A percentile compares a stretch with the other conserved stretches of the same genome.
Conservation (phyloP, 64 coral and sea anemone species). For the Montipora capricornis region DNA sequence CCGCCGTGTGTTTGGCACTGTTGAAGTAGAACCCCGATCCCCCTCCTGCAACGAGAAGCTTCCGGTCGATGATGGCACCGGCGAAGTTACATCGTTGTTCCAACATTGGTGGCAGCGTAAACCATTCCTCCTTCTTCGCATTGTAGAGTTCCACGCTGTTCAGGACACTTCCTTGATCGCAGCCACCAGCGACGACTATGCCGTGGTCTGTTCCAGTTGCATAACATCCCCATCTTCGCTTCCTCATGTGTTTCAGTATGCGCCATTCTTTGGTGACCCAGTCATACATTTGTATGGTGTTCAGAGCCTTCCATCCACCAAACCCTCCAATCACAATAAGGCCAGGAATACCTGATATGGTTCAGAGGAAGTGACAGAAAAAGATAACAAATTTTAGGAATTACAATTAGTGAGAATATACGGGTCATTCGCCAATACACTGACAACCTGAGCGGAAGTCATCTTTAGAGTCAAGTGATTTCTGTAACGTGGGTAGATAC, state of each 20-base stretch:
- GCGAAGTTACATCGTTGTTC: constrained; percentile 85
- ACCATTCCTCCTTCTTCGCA: constrained; percentile 84
- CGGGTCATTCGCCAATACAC: too few relatives aligned
- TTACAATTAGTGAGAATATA: too few relatives aligned
- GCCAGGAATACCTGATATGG: constrained; percentile 58
- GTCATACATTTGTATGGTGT: constrained; percentile 86
- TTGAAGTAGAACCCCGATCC: constrained; percentile 93
- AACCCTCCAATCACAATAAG: constrained; percentile 86
- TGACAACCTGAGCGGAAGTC: too few relatives aligned
- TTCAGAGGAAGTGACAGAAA: background rate
- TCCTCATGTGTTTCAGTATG: constrained; percentile 80
- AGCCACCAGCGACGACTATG: constrained; percentile 81
- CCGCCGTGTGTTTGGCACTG: constrained; percentile 79
- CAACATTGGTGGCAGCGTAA: constrained; percentile 73
- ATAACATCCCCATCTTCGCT: constrained; percentile 84
- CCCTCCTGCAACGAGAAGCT: constrained; percentile 76
- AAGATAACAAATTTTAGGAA: too few relatives aligned
- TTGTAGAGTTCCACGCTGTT: constrained; percentile 85
- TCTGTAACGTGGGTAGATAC: too few relatives aligned
- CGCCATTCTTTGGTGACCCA: constrained; percentile 87
- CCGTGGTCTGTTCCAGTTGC: constrained; percentile 82
- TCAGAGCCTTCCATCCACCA: constrained; percentile 89
- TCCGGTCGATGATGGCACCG: constrained; percentile 74
- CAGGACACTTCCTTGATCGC: constrained; percentile 86
- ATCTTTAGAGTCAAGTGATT: too few relatives aligned